Conservation (phyloP, 2,888 invertebrate species). For the Leptopilina drosophilae region DNA sequence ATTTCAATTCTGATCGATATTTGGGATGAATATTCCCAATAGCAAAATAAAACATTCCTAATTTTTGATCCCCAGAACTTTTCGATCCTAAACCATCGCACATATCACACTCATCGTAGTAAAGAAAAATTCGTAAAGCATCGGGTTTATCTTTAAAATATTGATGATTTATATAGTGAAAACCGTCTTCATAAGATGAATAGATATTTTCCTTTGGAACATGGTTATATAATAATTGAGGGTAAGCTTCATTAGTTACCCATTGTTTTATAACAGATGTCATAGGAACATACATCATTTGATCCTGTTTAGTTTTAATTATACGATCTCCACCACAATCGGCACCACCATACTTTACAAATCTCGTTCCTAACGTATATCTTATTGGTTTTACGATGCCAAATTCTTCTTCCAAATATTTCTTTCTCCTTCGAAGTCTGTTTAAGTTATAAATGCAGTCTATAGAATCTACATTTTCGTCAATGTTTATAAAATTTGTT, state of each 20-base stretch:
- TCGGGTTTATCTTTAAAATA: not conserved
- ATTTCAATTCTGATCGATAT: conserved; percentile 24
- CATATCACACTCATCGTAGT: not conserved
- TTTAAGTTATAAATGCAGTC: not conserved
- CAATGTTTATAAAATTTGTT: not conserved
- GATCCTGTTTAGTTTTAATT: not conserved
- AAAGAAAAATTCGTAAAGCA: not conserved
- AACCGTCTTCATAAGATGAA: not conserved
- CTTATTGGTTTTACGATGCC: not conserved
- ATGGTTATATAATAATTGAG: not conserved
- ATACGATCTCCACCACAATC: not conserved
- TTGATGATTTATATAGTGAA: not conserved
- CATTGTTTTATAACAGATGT: conserved; percentile 1
- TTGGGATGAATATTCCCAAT: conserved; percentile 15
- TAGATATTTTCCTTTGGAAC: not conserved
- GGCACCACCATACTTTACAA: not conserved
- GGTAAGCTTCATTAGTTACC: not conserved
- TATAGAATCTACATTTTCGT: too few species aligned
- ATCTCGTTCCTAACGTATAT: not conserved
- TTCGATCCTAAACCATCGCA: not conserved
- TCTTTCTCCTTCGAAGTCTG: not conserved
- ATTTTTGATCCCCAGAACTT: not conserved
- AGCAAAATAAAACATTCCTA: conserved; percentile 1
- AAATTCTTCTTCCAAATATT: not conserved
- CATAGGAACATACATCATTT: not conserved